Percentiles rank a stretch among this genome's conserved stretches.
phyloP scores from a whole-genome alignment of 2,113 vertebrate species.

The Sapayoa aenigma region DNA sequence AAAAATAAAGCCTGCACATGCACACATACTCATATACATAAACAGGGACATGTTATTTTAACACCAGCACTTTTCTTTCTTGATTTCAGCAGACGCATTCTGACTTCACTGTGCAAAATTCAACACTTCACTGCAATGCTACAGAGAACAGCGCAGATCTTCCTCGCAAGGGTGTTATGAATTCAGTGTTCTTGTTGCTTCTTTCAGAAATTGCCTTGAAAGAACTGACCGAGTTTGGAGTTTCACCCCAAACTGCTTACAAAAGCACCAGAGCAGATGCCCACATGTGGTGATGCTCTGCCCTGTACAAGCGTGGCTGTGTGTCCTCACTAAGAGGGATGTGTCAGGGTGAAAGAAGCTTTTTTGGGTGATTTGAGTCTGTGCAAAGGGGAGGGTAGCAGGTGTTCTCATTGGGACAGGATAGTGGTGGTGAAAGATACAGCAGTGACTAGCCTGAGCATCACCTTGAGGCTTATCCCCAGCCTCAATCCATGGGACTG shows the following conservation, averaged over 20 bases:
- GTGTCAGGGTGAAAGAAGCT: not conserved
- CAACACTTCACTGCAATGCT: not conserved
- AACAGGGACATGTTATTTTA: not conserved
- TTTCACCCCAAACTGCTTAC: not conserved
- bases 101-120: not conserved
- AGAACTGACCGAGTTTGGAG: not conserved
- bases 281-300: rapidly evolving
- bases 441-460: rapidly evolving
- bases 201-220: slow-evolving; percentile 3
- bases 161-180: not conserved
- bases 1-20: not conserved
- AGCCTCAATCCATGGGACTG: rapidly evolving
- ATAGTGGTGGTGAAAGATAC: rapidly evolving
- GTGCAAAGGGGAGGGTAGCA: rapidly evolving
- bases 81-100: slow-evolving; percentile 21
- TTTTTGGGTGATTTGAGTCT: rapidly evolving
- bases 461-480: not conserved
- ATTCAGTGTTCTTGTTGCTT: not conserved
- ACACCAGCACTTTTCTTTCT: not conserved
- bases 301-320: rapidly evolving
- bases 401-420: rapidly evolving
- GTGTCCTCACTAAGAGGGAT: not conserved
- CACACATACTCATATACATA: not conserved
- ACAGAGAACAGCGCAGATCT: not conserved
- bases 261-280: not conserved